Conservation (phyloP, 1,140 invertebrate species). For the Megalopta genalis region DNA sequence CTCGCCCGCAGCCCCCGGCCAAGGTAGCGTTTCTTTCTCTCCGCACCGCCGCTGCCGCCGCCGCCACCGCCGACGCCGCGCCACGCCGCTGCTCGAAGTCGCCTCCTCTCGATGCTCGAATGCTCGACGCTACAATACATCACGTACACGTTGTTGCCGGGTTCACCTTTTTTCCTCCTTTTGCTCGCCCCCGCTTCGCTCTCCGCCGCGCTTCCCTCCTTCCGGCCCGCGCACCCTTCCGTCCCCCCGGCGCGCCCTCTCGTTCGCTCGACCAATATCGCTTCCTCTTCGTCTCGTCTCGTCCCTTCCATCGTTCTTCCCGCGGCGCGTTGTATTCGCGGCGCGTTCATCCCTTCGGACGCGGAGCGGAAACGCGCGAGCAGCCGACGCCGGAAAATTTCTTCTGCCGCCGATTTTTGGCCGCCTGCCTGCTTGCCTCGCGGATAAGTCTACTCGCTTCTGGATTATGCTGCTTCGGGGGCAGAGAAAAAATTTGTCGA, state of each 20-base stretch:
- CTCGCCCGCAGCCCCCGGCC: slow-evolving; percentile 3
- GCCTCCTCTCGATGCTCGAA: slow-evolving; percentile 66
- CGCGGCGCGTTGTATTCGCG: slow-evolving; percentile 32
- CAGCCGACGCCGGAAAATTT: slow-evolving; percentile 11
- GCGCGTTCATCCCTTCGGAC: slow-evolving; percentile 26
- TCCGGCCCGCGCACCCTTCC: neutral
- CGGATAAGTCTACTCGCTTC: too few species aligned
- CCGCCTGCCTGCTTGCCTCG: neutral
- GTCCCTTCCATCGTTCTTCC: neutral
- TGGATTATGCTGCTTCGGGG: too few species aligned
- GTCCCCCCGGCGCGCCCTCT: neutral
- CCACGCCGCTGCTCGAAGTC: neutral
- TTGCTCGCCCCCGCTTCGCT: slow-evolving; percentile 4
- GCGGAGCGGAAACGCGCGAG: slow-evolving; percentile 11
- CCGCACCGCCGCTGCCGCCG: neutral
- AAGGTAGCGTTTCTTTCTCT: slow-evolving; percentile 43
- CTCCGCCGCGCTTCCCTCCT: slow-evolving; percentile 14
- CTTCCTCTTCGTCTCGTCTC: slow-evolving; percentile 16
- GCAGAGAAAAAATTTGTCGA: too few species aligned
- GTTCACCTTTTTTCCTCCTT: slow-evolving; percentile 53
- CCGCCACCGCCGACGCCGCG: neutral
- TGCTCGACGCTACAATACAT: slow-evolving; percentile 74
- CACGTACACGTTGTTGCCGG: slow-evolving; percentile 66
- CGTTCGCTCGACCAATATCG: slow-evolving; percentile 16
- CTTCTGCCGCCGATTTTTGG: slow-evolving; percentile 36